phyloP scores from a whole-genome alignment of 2,888 invertebrate genomes.

The Eupeodes luniger region DNA sequence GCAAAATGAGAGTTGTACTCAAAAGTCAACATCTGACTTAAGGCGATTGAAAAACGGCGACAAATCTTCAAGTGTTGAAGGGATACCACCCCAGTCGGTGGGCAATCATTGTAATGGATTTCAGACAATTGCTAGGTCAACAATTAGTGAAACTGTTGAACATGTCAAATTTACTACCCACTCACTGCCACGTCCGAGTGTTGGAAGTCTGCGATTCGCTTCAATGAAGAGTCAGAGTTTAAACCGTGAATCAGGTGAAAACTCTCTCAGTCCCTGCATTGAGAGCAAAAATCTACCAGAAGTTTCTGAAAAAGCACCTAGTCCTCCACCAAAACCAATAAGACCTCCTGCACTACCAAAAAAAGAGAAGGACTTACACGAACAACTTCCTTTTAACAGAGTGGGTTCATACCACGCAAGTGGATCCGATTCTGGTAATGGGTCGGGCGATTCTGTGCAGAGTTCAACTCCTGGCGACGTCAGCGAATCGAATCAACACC shows the following conservation, averaged over 20 bases:
- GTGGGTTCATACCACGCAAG: constrained; percentile 90
- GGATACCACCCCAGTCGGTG: constrained; percentile 56
- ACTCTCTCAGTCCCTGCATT: constrained; percentile 85
- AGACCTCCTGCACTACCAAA: constrained; percentile 86
- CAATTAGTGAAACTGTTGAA: constrained; percentile 79
- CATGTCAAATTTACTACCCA: constrained; percentile 86
- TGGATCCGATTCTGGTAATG: constrained; percentile 95
- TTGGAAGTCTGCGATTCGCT: constrained; percentile 84
- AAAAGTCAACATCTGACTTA: constrained; percentile 34
- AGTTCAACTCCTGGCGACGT: constrained; percentile 88
- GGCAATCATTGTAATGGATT: constrained; percentile 80
- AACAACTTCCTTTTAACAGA: constrained; percentile 84
- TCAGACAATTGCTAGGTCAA: constrained; percentile 82
- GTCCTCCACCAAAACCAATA: constrained; percentile 88
- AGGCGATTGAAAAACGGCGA: constrained; percentile 75
- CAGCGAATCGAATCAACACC: constrained; percentile 80
- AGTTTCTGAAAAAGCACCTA: constrained; percentile 85
- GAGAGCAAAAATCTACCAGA: constrained; percentile 86
- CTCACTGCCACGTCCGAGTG: constrained; percentile 85
- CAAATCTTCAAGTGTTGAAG: constrained; percentile 68
- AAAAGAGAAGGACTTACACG: constrained; percentile 81
- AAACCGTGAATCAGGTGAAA: constrained; percentile 87
- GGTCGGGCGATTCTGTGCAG: constrained; percentile 92
- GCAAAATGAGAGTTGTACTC: constrained; percentile 53
- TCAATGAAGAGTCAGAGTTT: constrained; percentile 85